Evolutionary conservation across 2,113 vertebrate species (phyloP).

Genomic region (Trichechus manatus): DNA sequence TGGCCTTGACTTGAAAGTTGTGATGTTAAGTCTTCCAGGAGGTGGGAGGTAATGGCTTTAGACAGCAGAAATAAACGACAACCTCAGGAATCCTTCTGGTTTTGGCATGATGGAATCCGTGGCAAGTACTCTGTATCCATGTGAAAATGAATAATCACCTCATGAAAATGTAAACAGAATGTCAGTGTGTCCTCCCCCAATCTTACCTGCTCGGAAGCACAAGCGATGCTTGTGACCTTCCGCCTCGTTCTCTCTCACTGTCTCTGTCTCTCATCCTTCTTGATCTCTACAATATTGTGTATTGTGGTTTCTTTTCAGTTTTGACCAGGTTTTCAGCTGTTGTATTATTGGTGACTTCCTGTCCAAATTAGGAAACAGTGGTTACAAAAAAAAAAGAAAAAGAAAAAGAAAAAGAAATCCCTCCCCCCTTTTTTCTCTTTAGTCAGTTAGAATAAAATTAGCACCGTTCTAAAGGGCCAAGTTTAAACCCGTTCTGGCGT

Average conservation of each 20-base stretch:
- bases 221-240: neutral
- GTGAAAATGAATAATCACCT: conserved; percentile 65
- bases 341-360: conserved; percentile 47
- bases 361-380: conserved; percentile 46
- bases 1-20: conserved; percentile 71
- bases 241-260: neutral
- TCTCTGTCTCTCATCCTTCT: neutral
- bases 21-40: conserved; percentile 60
- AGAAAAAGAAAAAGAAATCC: neutral
- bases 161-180: conserved; percentile 67
- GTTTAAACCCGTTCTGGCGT: conserved; percentile 76
- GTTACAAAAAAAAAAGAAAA: conserved; percentile 28
- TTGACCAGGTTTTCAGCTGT: neutral
- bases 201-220: neutral
- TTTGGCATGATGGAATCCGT: conserved; percentile 30
- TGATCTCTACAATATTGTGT: neutral
- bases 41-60: conserved; percentile 67
- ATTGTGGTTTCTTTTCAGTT: neutral
- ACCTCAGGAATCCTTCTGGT: conserved; percentile 70
- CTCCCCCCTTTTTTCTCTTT: conserved; percentile 56
- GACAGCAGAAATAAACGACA: conserved; percentile 82
- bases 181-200: neutral
- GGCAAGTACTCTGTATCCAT: conserved; percentile 22
- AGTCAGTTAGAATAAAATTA: conserved; percentile 62
- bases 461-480: neutral